Evolutionary conservation across 1,140 invertebrate genomes (phyloP), one percentile per base, ranked within the genome.

Genomic region (Paralvinella palmiformis): DNA sequence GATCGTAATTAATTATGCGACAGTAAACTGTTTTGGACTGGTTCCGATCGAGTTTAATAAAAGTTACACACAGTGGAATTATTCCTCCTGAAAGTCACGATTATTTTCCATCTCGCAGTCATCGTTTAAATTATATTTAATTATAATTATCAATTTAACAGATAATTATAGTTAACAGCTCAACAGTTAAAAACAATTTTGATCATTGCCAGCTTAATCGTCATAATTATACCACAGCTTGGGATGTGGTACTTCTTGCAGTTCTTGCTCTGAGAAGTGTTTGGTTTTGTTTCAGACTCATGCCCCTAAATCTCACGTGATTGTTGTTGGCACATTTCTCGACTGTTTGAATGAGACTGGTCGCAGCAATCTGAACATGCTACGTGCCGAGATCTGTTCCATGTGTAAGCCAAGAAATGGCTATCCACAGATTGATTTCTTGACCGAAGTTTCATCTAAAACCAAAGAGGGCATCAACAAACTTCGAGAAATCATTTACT

Each of bases 321-420:
- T 78, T 20, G 59, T 78, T 7, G 72, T 75, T 3, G 75, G 71
- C 0, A 75, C 76, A 35, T 73, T 72, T 60, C 48, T 73, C 20
- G 76, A 78, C 56, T 59, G 58, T 32, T 56, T 68, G 2, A 32
- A 45, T 10, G 31, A 52, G 48, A 32, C 27, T n/a, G 55, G 33
- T 4, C 27, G 55, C 7, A 3, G 22, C 7, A 33, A 31, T 32
- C 29, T 50, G 24, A 33, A 24, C 17, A 27, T 17, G 29, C 31
- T 62, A 5, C 44, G 32, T 52, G 41, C 22, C 29, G 22, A 29
- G 48, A 62, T 62, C 59, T 4, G 55, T 27, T 6, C 22, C 5
- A 20, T 31, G 55, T 32, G 22, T 20, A 29, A 4, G 20, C 24
- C 22, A 57, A 27, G 32, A 20, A 29, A 32, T 29, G 22, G 55